Conservation (phyloP, 37 sponge, comb jelly and placozoan species). For the Diacarnus erythraeanus region DNA sequence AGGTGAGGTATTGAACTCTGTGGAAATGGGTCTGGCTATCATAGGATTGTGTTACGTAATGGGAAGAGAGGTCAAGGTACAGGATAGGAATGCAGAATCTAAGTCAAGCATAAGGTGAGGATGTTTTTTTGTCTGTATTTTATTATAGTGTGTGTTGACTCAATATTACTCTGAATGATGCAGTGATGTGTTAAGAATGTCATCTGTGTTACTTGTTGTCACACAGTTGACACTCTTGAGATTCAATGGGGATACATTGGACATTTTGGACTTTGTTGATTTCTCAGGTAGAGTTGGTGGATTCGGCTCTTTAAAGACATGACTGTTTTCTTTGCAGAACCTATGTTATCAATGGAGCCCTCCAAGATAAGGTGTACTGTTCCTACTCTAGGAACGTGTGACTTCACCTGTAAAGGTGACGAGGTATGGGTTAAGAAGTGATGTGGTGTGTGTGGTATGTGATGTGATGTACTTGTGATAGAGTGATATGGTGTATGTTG, state of each 20-base stretch:
- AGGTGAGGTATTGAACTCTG: neutral
- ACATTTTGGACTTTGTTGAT: slow-evolving; percentile 16
- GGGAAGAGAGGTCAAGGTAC: neutral
- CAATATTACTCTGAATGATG: neutral
- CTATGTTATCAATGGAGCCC: no score
- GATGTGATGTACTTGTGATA: no score
- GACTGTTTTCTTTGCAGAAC: no score
- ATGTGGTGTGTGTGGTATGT: no score
- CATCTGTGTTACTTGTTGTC: slow-evolving; percentile 13
- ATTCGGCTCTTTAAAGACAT: no score
- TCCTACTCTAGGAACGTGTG: no score
- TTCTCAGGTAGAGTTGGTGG: slow-evolving; percentile 51
- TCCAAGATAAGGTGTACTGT: no score
- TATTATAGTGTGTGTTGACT: neutral
- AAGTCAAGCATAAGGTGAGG: neutral
- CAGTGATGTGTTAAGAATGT: slow-evolving; percentile 24
- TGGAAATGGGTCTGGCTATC: slow-evolving; percentile 30
- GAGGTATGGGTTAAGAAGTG: no score
- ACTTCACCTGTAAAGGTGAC: no score
- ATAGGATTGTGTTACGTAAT: slow-evolving; percentile 15
- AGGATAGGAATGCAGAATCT: neutral
- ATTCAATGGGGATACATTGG: slow-evolving; percentile 32
- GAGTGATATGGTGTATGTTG: no score
- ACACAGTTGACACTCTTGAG: slow-evolving; percentile 7
- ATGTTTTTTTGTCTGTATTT: no score